These are phyloP conservation scores for Xenops minutus DNA, from an alignment of 2,797 vertebrate species.

Conservation along the genomic window DNA sequence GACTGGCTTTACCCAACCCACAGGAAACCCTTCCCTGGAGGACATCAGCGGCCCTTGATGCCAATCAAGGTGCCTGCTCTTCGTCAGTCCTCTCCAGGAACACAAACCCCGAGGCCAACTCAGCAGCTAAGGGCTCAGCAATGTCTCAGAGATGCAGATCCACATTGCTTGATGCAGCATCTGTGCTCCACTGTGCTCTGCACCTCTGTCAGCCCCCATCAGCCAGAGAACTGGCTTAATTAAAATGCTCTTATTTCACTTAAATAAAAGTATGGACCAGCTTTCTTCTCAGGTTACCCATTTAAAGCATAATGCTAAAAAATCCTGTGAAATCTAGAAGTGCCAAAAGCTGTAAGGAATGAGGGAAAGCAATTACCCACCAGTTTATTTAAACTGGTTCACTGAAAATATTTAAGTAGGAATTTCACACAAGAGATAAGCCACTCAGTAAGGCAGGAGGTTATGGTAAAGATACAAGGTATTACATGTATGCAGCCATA, in stretches of 20 bases:
- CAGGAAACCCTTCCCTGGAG: not conserved
- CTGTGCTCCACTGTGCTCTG: not conserved
- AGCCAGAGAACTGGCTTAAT: not conserved
- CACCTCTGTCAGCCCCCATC: not conserved
- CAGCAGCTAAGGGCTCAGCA: not conserved
- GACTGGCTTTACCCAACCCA: not conserved
- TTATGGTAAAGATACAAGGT: not conserved
- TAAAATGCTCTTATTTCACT: not conserved
- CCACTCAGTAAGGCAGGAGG: not conserved
- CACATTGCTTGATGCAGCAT: not conserved
- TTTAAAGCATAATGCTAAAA: not conserved
- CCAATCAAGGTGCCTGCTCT: not conserved
- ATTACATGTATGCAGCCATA: not conserved
- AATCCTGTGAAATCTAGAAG: not conserved
- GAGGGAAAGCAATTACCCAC: not conserved
- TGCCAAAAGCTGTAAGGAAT: slow-evolving; percentile 7
- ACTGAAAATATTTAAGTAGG: slow-evolving; percentile 57
- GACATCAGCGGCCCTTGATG: no score
- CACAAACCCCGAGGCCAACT: not conserved
- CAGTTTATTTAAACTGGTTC: slow-evolving; percentile 63
- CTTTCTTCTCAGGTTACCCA: slow-evolving; percentile 11
- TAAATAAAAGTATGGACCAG: not conserved
- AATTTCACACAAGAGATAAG: slow-evolving; percentile 42
- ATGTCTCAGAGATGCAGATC: not conserved
- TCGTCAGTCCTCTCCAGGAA: not conserved